Base-by-base conservation (phyloP, 2,888 invertebrate genomes). In the Noctua comes region DNA sequence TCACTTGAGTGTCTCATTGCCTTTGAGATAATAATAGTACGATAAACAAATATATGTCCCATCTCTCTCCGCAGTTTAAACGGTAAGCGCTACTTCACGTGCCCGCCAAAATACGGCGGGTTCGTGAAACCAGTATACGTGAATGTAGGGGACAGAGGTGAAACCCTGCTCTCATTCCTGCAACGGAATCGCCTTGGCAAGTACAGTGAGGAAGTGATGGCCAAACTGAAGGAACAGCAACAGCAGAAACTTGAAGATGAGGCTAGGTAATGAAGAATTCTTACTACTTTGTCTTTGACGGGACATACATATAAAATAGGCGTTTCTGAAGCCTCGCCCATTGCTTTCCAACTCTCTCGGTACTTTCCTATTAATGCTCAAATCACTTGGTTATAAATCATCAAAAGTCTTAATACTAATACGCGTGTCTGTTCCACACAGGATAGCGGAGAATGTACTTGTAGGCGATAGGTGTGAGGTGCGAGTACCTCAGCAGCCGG, bases 391-490 rank as follows among this genome's bases (percentile, higher is more conserved):
- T n/a, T n/a, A n/a, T n/a, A n/a, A n/a, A n/a, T n/a, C n/a, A n/a
- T n/a, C n/a, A n/a, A n/a, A n/a, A n/a, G n/a, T n/a, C n/a, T n/a
- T n/a, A n/a, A n/a, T n/a, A n/a, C n/a, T n/a, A n/a, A n/a, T n/a
- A n/a, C n/a, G n/a, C n/a, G n/a, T n/a, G n/a, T n/a, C n/a, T n/a
- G n/a, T n/a, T n/a, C n/a, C n/a, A n/a, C 46, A 11, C 84, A 97
- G 97, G 75, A 87, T 97, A 64, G 97, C 98, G 0, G 97, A 97
- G 76, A 93, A 96, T 0, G 98, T 98, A 79, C 94, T 97, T 83
- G 93, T 98, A 66, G 99, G 98, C 13, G 97, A 98, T 68, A 97
- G 99, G 51, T 99, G 99, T 95, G 98, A 99, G 95, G 98, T 99
- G 8, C 96, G 96, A 21, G 97, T 98, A 21, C 97, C 98, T 24